A percentile compares a stretch with the other conserved stretches of the same genome.
Evolutionary conservation across 2,888 invertebrate genomes (phyloP).

Genomic region (Caenorhabditis afra): DNA sequence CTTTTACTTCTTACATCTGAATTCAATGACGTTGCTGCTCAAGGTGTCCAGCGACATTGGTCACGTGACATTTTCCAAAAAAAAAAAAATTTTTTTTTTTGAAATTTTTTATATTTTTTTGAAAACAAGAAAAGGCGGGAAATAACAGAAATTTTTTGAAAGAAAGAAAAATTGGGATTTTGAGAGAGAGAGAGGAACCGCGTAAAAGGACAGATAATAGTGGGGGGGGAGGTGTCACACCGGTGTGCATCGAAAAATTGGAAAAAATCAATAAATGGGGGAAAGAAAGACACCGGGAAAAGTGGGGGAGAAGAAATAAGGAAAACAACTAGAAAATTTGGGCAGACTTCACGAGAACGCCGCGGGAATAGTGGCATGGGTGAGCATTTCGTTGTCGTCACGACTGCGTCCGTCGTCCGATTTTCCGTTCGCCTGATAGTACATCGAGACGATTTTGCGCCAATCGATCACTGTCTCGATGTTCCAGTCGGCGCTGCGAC

Average conservation of each 20-base stretch:
- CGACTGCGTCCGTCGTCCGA: conserved; percentile 33
- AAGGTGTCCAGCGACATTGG: no score
- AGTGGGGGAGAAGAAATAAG: not conserved
- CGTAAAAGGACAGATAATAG: conserved; percentile 8
- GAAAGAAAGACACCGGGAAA: conserved; percentile 4
- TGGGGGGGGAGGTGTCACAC: not conserved
- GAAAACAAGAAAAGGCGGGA: not conserved
- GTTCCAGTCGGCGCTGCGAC: conserved; percentile 62
- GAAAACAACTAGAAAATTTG: not conserved
- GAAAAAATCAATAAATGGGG: not conserved
- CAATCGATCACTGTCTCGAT: conserved; percentile 78
- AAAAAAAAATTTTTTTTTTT: no score
- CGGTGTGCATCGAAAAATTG: not conserved
- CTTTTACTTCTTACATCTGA: no score
- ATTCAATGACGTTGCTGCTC: not conserved
- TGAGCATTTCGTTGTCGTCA: conserved; percentile 16
- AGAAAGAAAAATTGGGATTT: conserved; percentile 29
- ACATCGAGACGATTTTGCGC: conserved; percentile 78
- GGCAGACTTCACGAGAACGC: conserved; percentile 7
- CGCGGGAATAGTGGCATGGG: conserved; percentile 8
- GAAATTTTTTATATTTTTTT: no score
- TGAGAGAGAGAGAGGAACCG: conserved; percentile 7
- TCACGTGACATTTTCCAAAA: no score
- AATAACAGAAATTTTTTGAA: conserved; percentile 20
- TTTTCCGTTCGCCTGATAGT: conserved; percentile 72